These are phyloP conservation scores for Troides oblongomaculatus DNA, from an alignment of 2,888 invertebrate species.

Conservation along the genomic window DNA sequence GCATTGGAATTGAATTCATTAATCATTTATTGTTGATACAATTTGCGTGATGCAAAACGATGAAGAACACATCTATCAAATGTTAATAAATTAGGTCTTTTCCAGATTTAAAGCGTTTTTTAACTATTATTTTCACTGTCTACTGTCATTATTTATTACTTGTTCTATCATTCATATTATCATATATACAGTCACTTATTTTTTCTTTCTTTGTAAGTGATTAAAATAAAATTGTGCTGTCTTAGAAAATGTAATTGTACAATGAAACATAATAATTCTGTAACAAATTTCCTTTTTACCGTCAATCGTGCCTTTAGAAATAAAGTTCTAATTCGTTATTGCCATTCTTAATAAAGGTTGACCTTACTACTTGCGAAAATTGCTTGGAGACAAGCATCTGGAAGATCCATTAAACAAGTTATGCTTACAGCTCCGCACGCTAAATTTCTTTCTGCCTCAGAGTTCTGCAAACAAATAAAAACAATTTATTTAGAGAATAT, in stretches of 20 bases:
- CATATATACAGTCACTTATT: background rate
- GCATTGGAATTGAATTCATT: slow-evolving; percentile 13
- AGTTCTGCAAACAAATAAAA: background rate
- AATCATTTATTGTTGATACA: slow-evolving; percentile 13
- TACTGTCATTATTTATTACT: background rate
- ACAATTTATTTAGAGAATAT: background rate
- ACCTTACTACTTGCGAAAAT: slow-evolving; percentile 65
- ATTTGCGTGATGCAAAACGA: slow-evolving; percentile 13
- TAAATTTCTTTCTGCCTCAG: background rate
- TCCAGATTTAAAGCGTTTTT: background rate
- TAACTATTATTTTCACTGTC: background rate
- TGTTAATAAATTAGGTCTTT: slow-evolving; percentile 2
- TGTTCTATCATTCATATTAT: background rate
- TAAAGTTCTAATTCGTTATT: slow-evolving; percentile 34
- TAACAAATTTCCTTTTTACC: slow-evolving; percentile 32
- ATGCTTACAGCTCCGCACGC: background rate
- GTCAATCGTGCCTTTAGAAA: slow-evolving; percentile 14
- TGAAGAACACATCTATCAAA: slow-evolving; percentile 2
- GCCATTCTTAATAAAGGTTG: slow-evolving; percentile 51
- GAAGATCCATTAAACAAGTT: slow-evolving; percentile 37
- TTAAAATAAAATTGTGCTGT: too few species aligned
- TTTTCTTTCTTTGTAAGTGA: too few species aligned
- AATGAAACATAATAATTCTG: slow-evolving; percentile 15
- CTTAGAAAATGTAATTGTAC: background rate
- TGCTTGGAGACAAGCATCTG: slow-evolving; percentile 54